phyloP scores from a whole-genome alignment of 1,140 invertebrate species.

The Halyomorpha halys region DNA sequence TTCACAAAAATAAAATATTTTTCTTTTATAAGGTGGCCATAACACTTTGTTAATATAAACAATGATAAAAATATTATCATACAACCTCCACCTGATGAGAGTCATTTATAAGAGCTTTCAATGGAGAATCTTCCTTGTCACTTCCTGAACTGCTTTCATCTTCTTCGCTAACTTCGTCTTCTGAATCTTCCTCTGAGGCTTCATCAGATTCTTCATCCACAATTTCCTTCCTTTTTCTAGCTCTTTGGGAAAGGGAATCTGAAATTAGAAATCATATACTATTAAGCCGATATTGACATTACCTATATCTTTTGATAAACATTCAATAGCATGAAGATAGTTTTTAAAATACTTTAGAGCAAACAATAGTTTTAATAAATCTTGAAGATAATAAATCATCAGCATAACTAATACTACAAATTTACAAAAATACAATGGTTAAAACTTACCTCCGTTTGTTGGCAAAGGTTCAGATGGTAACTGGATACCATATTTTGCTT shows the following conservation, averaged over 20 bases:
- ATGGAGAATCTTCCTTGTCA: constrained; percentile 20
- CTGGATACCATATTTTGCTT: constrained; percentile 54
- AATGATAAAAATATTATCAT: constrained; percentile 21
- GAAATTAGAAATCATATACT: neutral
- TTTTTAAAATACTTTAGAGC: too few relatives aligned
- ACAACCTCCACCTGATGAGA: constrained; percentile 31
- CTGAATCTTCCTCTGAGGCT: constrained; percentile 33
- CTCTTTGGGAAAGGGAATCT: neutral
- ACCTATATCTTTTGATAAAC: too few relatives aligned
- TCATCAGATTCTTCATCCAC: constrained; percentile 31
- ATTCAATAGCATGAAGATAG: too few relatives aligned
- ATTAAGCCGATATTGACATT: too few relatives aligned
- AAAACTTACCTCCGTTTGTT: constrained; percentile 4
- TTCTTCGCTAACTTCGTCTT: constrained; percentile 34
- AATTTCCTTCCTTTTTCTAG: constrained; percentile 32
- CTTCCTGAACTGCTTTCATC: constrained; percentile 39
- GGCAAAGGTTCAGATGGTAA: constrained; percentile 31
- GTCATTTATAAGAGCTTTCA: constrained; percentile 31
- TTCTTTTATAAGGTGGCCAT: too few relatives aligned
- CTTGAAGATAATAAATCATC: neutral
- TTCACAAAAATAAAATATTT: too few relatives aligned
- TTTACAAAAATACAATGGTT: too few relatives aligned
- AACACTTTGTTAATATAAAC: too few relatives aligned
- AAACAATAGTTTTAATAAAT: neutral
- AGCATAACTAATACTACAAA: too few relatives aligned